phyloP scores from a whole-genome alignment of 2,888 invertebrate species.

The Dasysyrphus albostriatus region DNA sequence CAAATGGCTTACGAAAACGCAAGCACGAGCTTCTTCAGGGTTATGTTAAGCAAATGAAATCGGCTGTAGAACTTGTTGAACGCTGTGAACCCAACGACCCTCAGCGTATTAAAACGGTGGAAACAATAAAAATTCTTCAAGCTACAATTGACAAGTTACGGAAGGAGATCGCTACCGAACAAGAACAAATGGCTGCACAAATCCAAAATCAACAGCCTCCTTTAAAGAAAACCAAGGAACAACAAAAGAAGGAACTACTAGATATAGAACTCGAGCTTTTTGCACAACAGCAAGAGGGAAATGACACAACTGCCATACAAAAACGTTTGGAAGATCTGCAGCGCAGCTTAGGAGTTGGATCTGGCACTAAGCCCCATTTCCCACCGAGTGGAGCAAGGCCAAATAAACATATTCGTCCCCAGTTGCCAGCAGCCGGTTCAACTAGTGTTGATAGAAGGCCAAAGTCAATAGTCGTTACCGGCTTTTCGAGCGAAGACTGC shows the following conservation, averaged over 20 bases:
- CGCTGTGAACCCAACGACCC: constrained; percentile 89
- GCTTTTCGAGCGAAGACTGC: constrained; percentile 93
- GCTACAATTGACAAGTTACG: constrained; percentile 89
- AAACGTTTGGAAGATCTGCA: constrained; percentile 90
- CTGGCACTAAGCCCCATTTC: constrained; percentile 75
- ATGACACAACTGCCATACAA: constrained; percentile 92
- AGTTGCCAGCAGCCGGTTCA: constrained; percentile 82
- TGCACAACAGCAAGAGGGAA: constrained; percentile 93
- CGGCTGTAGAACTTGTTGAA: constrained; percentile 92
- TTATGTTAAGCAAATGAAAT: constrained; percentile 94
- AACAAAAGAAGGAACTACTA: constrained; percentile 94
- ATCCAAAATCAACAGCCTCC: constrained; percentile 82
- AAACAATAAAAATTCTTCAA: constrained; percentile 92
- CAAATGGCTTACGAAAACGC: constrained; percentile 91
- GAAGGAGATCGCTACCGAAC: constrained; percentile 83
- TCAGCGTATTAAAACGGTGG: constrained; percentile 90
- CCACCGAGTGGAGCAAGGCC: constrained; percentile 72
- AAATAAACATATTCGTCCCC: constrained; percentile 79
- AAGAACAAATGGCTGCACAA: constrained; percentile 83
- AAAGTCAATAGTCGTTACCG: constrained; percentile 92
- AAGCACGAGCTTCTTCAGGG: constrained; percentile 95
- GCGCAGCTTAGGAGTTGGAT: constrained; percentile 81
- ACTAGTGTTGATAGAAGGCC: constrained; percentile 93
- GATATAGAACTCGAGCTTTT: constrained; percentile 96
- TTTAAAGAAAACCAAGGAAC: constrained; percentile 89